Evolutionary conservation across 1,140 invertebrate genomes (phyloP).

Genomic region (Dolichoris vasculosae): DNA sequence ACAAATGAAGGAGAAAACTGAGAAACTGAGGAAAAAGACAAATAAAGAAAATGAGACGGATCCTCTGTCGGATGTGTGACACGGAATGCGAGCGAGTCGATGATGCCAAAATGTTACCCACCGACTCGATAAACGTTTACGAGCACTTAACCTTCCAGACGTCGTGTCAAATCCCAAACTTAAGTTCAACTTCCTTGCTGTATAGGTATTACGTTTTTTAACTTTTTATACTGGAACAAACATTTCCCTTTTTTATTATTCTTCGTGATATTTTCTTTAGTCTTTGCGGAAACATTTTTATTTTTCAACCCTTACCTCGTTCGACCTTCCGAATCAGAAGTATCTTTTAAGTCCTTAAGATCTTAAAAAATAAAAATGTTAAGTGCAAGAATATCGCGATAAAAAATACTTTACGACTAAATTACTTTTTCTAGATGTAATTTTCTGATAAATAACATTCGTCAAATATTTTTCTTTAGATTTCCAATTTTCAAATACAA

Average conservation of each 20-base stretch:
- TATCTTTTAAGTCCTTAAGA: not conserved
- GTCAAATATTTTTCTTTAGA: not conserved
- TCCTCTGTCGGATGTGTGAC: not conserved
- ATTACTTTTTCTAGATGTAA: not conserved
- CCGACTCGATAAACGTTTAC: conserved; percentile 8
- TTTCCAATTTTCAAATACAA: not conserved
- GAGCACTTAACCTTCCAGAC: conserved; percentile 11
- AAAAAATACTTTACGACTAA: not conserved
- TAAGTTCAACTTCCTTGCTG: not conserved
- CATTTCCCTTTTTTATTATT: not conserved
- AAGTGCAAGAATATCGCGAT: not conserved
- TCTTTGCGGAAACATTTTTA: not conserved
- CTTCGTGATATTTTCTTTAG: not conserved
- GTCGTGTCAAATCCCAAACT: not conserved
- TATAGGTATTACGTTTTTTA: not conserved
- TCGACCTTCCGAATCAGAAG: not conserved
- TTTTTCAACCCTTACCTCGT: not conserved
- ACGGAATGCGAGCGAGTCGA: not conserved
- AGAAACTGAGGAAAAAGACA: not conserved
- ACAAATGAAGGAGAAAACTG: not conserved
- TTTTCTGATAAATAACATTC: not conserved
- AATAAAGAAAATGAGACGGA: conserved; percentile 20
- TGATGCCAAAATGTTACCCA: not conserved
- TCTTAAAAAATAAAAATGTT: not conserved
- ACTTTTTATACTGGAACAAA: not conserved